phyloP scores from a whole-genome alignment of 2,113 vertebrate species.

The Maccullochella peelii region DNA sequence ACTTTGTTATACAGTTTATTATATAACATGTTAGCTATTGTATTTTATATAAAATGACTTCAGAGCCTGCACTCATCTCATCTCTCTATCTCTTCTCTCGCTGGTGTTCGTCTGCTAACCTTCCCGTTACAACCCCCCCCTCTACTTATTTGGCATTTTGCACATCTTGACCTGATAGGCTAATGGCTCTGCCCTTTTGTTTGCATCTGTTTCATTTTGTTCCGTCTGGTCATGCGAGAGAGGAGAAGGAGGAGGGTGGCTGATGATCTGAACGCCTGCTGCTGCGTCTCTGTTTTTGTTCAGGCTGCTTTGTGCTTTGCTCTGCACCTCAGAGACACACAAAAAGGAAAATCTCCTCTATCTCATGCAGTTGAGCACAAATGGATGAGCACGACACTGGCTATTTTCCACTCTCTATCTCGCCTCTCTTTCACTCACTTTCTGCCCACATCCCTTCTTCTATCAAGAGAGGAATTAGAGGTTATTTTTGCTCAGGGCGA shows the following conservation, averaged over 20 bases:
- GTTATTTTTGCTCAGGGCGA: conserved; percentile 23
- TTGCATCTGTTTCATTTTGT: conserved; percentile 39
- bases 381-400: conserved; percentile 29
- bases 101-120: not conserved
- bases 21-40: conserved; percentile 6
- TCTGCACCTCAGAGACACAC: conserved; percentile 29
- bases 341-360: conserved; percentile 19
- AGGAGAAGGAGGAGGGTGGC: not conserved
- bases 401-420: conserved; percentile 27
- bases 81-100: not conserved
- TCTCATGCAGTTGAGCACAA: conserved; percentile 31
- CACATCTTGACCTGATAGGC: conserved; percentile 18
- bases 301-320: conserved; percentile 24
- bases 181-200: conserved; percentile 43
- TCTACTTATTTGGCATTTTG: not conserved
- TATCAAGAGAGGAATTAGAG: conserved; percentile 33
- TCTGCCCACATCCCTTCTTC: not conserved
- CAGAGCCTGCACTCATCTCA: not conserved
- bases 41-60: not conserved
- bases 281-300: conserved; percentile 27
- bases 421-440: conserved; percentile 2
- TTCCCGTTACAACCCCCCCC: too few relatives aligned
- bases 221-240: conserved; percentile 2
- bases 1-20: not conserved
- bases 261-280: conserved; percentile 12